phyloP scores from a whole-genome alignment of 1,140 invertebrate species.

The Hyles euphorbiae region DNA sequence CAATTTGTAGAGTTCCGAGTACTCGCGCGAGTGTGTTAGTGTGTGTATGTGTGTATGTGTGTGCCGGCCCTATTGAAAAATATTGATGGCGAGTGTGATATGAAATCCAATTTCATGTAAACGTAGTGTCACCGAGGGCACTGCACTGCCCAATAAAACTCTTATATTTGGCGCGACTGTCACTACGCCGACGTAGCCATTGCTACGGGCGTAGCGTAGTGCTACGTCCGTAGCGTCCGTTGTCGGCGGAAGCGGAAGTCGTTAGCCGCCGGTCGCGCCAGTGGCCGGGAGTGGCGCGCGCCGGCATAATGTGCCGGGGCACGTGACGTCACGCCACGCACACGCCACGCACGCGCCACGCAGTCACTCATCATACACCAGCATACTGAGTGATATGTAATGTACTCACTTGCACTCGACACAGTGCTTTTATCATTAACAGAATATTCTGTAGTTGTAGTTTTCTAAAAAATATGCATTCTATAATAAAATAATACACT shows the following conservation, averaged over 20 bases:
- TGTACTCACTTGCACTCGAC: no score
- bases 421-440: no score
- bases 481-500: no score
- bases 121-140: not conserved
- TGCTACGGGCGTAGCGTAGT: conserved; percentile 18
- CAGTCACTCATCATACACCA: no score
- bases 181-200: not conserved
- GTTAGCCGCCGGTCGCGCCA: conserved; percentile 32
- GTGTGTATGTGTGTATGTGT: not conserved
- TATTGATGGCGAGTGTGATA: conserved; percentile 3
- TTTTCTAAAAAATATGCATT: no score
- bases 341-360: no score
- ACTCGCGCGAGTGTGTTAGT: no score
- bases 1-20: not conserved
- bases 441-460: no score
- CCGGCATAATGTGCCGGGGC: conserved; percentile 1
- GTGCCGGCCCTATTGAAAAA: not conserved
- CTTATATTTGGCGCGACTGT: no score
- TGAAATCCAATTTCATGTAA: no score
- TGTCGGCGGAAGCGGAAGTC: conserved; percentile 48
- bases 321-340: not conserved
- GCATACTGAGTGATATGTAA: no score
- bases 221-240: conserved; percentile 18
- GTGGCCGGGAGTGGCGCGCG: conserved; percentile 7
- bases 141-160: not conserved